Evolutionary conservation across 2,797 vertebrate species (phyloP).

Genomic region (Tapirus indicus): DNA sequence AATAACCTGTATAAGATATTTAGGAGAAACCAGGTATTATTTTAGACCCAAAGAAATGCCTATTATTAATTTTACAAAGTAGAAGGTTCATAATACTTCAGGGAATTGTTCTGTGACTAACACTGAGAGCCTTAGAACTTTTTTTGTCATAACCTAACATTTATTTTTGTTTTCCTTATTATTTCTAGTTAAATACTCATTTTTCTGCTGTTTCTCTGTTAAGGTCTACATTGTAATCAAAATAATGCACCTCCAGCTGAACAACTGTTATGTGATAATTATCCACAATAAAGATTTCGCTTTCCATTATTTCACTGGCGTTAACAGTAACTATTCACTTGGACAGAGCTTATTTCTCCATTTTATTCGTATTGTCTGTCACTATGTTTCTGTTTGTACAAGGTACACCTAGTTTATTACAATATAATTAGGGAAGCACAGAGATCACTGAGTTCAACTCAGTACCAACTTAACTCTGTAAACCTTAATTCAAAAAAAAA

Average conservation of each 20-base stretch:
- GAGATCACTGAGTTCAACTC: background rate
- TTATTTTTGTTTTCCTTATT: constrained; percentile 8
- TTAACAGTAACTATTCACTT: background rate
- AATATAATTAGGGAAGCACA: constrained; percentile 14
- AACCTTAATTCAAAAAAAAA: background rate
- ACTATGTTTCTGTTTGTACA: background rate
- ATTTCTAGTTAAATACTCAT: background rate
- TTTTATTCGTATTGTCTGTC: background rate
- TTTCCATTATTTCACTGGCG: background rate
- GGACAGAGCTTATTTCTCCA: background rate
- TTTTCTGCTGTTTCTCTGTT: background rate
- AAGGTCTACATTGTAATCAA: background rate
- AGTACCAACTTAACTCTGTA: constrained; percentile 21
- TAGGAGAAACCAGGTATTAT: background rate
- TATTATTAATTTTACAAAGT: constrained; percentile 17
- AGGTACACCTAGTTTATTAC: constrained; percentile 38
- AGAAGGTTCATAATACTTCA: background rate
- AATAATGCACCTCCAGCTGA: background rate
- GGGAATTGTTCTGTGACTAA: background rate
- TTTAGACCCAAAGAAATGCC: background rate
- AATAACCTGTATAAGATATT: background rate
- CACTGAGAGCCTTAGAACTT: background rate
- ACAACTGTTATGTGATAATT: background rate
- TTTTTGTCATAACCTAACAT: background rate
- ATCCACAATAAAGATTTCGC: background rate